These are phyloP conservation scores for Petrophora chlorosata DNA, from an alignment of 2,888 invertebrate species.

Conservation along the genomic window DNA sequence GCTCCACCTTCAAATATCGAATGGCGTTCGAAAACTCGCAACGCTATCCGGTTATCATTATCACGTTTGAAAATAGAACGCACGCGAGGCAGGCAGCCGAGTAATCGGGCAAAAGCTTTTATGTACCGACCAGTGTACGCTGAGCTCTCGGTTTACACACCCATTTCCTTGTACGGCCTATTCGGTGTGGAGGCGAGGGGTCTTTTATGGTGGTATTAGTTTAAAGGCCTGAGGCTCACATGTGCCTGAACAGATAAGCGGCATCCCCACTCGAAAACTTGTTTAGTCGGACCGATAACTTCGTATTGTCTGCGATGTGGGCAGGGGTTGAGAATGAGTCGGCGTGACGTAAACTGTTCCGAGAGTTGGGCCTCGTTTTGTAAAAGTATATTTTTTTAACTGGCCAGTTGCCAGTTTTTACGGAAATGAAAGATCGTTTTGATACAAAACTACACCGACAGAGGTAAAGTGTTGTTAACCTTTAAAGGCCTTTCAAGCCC, in stretches of 20 bases:
- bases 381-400: not conserved
- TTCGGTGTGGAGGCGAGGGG: slow-evolving; percentile 66
- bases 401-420: too few relatives aligned
- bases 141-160: slow-evolving; percentile 64
- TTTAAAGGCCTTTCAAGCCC: too few relatives aligned
- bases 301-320: slow-evolving; percentile 65
- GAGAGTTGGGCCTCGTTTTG: slow-evolving; percentile 32
- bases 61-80: slow-evolving; percentile 81
- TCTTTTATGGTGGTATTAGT: slow-evolving; percentile 66
- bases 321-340: slow-evolving; percentile 51
- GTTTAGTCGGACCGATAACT: slow-evolving; percentile 77
- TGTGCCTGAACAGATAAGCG: slow-evolving; percentile 79
- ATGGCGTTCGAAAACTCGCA: slow-evolving; percentile 37
- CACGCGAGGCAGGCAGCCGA: slow-evolving; percentile 77
- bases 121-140: slow-evolving; percentile 56
- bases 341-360: slow-evolving; percentile 45
- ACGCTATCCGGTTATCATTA: slow-evolving; percentile 77
- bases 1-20: slow-evolving; percentile 18
- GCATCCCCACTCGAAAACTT: slow-evolving; percentile 80
- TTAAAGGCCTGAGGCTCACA: slow-evolving; percentile 78
- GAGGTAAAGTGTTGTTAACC: too few relatives aligned
- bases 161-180: slow-evolving; percentile 67
- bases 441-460: too few relatives aligned
- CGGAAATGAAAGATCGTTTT: too few relatives aligned
- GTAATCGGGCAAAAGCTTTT: slow-evolving; percentile 82